These are phyloP conservation scores for Gymnothorax javanicus DNA, from an alignment of 2,797 vertebrate species.

Conservation along the genomic window DNA sequence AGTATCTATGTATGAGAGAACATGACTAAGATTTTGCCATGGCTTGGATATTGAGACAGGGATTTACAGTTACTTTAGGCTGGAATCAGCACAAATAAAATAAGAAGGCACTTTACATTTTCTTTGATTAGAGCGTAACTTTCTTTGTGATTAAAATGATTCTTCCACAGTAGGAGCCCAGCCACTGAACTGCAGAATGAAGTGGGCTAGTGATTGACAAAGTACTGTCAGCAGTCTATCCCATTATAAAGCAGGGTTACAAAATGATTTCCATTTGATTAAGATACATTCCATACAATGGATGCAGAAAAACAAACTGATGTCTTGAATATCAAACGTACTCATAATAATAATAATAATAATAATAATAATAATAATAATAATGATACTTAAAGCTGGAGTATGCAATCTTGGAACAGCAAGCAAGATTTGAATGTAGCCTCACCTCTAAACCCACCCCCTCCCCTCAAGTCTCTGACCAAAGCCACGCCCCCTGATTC, in stretches of 20 bases:
- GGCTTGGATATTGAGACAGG: slow-evolving; percentile 59
- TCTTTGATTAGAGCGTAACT: slow-evolving; percentile 66
- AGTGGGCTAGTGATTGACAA: slow-evolving; percentile 12
- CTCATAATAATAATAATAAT: background rate
- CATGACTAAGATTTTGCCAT: slow-evolving; percentile 61
- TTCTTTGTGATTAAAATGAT: slow-evolving; percentile 54
- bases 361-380: no score
- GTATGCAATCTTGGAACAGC: no score
- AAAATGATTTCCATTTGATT: slow-evolving; percentile 21
- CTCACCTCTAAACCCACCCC: no score
- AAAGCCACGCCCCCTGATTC: no score
- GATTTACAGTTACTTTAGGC: slow-evolving; percentile 59
- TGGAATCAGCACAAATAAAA: slow-evolving; percentile 67
- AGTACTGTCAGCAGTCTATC: slow-evolving; percentile 54
- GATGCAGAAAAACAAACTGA: background rate
- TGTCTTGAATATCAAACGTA: background rate
- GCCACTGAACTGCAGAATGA: slow-evolving; percentile 41
- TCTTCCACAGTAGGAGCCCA: slow-evolving; percentile 41
- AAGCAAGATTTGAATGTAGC: no score
- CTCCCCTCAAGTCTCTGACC: no score
- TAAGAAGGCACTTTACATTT: slow-evolving; percentile 62
- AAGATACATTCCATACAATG: background rate
- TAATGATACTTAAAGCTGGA: no score
- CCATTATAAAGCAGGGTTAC: slow-evolving; percentile 38
- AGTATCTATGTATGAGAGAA: slow-evolving; percentile 41